Base-by-base conservation (phyloP, 2,113 vertebrate genomes). In the Eublepharis macularius region DNA sequence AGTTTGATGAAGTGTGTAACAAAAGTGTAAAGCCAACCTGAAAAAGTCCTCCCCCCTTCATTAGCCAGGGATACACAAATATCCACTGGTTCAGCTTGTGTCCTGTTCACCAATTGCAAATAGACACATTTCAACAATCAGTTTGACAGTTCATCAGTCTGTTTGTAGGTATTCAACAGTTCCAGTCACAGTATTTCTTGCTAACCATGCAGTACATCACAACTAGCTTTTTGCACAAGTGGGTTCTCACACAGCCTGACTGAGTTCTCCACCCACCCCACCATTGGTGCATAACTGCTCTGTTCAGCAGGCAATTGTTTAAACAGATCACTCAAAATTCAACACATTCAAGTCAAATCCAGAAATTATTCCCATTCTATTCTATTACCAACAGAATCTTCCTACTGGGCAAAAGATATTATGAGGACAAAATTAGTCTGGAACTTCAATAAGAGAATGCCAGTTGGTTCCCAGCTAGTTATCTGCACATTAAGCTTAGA, bases 331-430 rank as follows among this genome's bases (percentile, higher is more conserved):
- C 12, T 51, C 49, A 4, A 2, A 13, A 51, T 13, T 51, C 49
- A 51, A 90, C 32, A 91, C 91, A 93, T 95, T 95, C 94, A 96
- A 96, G 94, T 95, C 88, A 95, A 94, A 92, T 86, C 90, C 93
- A 94, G 92, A 90, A 43, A 85, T 88, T 78, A 84, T 73, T 86
- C 60, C 91, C 78, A 79, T 89, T 36, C 79, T 78, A 90, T 86
- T n/a, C 47, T 51, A 26, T 49, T 12, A 49, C 32, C 32, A 32
- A 29, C 29, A 47, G 70, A 34, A 83, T 70, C 49, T 90, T 81
- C 60, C 47, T 54, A 75, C 82, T 80, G 73, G 6, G 80, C 26
- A 86, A 91, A 93, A 85, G 87, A 90, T 94, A 24, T 72, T 34
- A 65, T 68, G 17, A 51, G 49, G 49, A 51, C 65, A 6, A 41